Base-by-base conservation (phyloP, 1,140 invertebrate species). In the Manduca sexta region DNA sequence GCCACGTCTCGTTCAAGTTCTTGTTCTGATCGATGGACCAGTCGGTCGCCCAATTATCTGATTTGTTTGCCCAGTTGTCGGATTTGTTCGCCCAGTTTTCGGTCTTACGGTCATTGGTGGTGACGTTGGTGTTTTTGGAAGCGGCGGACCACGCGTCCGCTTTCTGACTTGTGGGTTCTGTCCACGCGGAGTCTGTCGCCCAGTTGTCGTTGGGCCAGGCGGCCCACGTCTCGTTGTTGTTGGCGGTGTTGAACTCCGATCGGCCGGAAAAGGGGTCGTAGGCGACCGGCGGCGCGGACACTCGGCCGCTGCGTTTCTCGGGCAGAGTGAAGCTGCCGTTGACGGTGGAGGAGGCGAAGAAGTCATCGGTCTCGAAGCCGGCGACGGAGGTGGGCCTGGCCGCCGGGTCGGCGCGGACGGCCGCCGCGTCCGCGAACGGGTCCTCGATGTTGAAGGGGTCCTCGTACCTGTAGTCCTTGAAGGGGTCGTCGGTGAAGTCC, bases 401-500 rank as follows among this genome's bases (percentile, higher is more conserved):
- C 59, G 64, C 64, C 13, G 66, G 56, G 26, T 72, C 68, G 12
- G 37, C 15, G 7, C 45, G 48, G 15, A 66, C 69, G 0, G 62
- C 46, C 43, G 84, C 80, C 2, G 78, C 88, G 56, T 92, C 90
- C 33, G 89, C 87, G 74, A 92, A 92, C 10, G 89, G 89, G 71
- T 91, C 89, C 49, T 89, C 89, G 42, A 92, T 91, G 67, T 91
- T 91, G 70, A 92, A 92, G 12, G 91, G 92, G 82, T 95, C 93
- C 60, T 93, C 93, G 78, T 94, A 94, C 29, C 93, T 88, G 77
- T 94, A 94, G 80, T 94, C 91, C 74, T 92, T 90, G 76, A 95
- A 95, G 16, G 93, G 93, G 83, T 95, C 93, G 77, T 94, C 93
- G 13, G 92, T 92, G 69, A 95, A 95, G 67, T 95, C 93, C 74